Percentiles rank a stretch among this genome's conserved stretches.
phyloP scores from a whole-genome alignment of 1,140 invertebrate genomes.

The Pseudomyrmex gracilis region DNA sequence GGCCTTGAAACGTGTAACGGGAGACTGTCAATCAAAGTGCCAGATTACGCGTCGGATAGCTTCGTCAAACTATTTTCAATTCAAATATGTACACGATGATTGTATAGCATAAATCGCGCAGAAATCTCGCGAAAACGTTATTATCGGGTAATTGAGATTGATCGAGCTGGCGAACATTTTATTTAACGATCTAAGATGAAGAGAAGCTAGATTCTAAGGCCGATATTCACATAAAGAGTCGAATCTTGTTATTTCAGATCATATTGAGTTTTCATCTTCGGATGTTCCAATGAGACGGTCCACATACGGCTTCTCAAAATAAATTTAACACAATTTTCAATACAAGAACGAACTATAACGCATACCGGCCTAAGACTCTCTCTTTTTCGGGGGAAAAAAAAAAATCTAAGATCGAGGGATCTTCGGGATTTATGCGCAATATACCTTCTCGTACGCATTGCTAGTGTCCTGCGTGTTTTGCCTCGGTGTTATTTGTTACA shows the following conservation, averaged over 20 bases:
- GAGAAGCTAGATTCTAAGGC: constrained; percentile 18
- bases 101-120: constrained; percentile 12
- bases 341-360: no score
- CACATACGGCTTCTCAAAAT: no score
- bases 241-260: not conserved
- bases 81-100: not conserved
- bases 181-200: not conserved
- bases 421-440: not conserved
- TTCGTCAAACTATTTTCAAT: constrained; percentile 10
- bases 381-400: no score
- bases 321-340: no score
- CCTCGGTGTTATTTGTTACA: constrained; percentile 24
- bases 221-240: not conserved
- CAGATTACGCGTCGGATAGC: constrained; percentile 14
- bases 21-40: not conserved
- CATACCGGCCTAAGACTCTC: no score
- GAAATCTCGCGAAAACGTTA: constrained; percentile 11
- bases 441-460: constrained; percentile 23
- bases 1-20: not conserved
- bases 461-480: not conserved
- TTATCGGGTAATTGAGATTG: constrained; percentile 10
- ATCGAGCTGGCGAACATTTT: constrained; percentile 9
- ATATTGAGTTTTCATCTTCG: not conserved
- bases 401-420: not conserved
- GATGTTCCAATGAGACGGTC: no score